A percentile compares a stretch with the other conserved stretches of the same genome.
These are phyloP conservation scores for Hemitrygon akajei DNA, from an alignment of 2,797 vertebrate genomes.

Conservation along the genomic window DNA sequence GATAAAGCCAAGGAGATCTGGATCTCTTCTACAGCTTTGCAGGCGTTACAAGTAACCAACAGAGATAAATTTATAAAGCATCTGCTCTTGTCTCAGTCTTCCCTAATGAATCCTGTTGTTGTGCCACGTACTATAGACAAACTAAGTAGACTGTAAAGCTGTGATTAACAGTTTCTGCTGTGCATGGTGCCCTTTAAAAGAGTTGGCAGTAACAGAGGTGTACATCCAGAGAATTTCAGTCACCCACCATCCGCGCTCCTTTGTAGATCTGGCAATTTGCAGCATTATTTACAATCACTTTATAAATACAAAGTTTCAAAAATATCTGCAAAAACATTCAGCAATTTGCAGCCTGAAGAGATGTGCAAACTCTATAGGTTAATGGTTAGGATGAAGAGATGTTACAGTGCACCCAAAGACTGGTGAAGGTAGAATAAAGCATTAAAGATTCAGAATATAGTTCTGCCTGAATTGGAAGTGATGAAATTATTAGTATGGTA, in stretches of 20 bases:
- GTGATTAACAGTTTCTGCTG: constrained; percentile 1
- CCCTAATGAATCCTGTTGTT: neutral
- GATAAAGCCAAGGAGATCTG: neutral
- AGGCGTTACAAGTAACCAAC: neutral
- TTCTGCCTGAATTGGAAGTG: neutral
- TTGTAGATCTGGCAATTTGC: neutral
- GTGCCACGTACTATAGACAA: neutral
- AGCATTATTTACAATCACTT: neutral
- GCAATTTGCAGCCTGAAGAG: neutral
- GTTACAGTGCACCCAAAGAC: neutral
- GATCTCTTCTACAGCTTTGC: neutral
- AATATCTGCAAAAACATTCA: neutral
- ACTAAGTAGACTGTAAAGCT: neutral
- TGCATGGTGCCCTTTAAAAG: neutral
- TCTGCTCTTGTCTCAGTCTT: neutral
- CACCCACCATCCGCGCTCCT: neutral
- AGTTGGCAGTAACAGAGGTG: neutral
- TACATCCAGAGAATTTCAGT: neutral
- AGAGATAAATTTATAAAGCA: constrained; percentile 16
- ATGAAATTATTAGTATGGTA: neutral
- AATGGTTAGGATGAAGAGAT: neutral
- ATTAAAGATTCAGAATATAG: neutral
- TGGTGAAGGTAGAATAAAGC: neutral
- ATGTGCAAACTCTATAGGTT: neutral
- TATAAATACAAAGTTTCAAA: neutral